Conservation (phyloP, 2,888 invertebrate genomes). For the Drosophila nr. fundita region DNA sequence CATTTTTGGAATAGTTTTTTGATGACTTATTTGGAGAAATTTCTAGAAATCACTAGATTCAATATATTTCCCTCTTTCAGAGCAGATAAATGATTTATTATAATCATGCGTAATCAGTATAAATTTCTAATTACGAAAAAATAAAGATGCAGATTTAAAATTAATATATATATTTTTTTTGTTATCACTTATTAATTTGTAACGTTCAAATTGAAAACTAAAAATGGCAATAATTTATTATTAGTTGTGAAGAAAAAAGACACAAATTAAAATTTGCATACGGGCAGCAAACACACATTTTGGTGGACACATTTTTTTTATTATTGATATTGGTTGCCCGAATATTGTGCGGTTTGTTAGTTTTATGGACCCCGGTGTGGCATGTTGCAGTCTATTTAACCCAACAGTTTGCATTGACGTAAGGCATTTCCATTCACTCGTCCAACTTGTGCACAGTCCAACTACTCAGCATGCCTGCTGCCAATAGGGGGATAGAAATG, state of each 20-base stretch:
- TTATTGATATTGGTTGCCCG: not conserved
- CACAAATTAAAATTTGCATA: not conserved
- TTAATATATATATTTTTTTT: not conserved
- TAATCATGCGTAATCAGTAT: not conserved
- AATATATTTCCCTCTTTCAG: not conserved
- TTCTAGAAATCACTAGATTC: not conserved
- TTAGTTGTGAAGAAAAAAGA: not conserved
- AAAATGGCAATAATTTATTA: not conserved
- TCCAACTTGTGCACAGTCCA: constrained; percentile 38
- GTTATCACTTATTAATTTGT: not conserved
- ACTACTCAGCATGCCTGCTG: not conserved
- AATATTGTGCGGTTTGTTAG: not conserved
- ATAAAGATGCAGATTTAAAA: not conserved
- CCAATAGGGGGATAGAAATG: not conserved
- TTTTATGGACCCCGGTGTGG: not conserved
- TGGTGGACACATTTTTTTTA: no score
- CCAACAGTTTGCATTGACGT: constrained; percentile 47
- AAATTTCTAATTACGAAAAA: not conserved
- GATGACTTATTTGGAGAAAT: constrained; percentile 3
- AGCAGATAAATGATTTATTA: fast-evolving
- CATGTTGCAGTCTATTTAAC: constrained; percentile 6
- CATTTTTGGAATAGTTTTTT: not conserved
- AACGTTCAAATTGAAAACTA: not conserved
- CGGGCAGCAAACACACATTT: not conserved
- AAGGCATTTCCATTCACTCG: constrained; percentile 38